Conservation (phyloP, 1,140 invertebrate genomes). For the Caenorhabditis remanei region DNA sequence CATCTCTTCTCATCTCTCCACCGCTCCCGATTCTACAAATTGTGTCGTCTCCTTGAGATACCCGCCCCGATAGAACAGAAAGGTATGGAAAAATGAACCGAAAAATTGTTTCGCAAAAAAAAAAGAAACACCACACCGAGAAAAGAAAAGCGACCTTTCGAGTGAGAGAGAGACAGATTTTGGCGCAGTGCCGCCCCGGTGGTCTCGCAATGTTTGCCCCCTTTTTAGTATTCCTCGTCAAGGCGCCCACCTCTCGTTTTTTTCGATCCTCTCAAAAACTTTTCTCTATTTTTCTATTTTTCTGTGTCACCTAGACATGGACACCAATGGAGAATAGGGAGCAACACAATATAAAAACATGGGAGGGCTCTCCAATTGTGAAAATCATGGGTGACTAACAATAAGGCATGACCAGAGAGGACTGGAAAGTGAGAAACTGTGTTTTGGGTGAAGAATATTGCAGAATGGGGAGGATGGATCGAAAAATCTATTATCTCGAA, state of each 20-base stretch:
- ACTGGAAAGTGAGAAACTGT: neutral
- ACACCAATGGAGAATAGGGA: neutral
- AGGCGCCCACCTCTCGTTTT: conserved; percentile 22
- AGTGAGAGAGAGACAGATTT: neutral
- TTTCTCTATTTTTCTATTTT: neutral
- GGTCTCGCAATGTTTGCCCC: neutral
- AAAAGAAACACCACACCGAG: neutral
- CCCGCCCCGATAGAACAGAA: neutral
- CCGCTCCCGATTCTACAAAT: neutral
- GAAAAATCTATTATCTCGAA: too few relatives aligned
- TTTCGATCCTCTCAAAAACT: neutral
- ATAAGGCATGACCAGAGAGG: neutral
- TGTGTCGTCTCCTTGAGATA: neutral
- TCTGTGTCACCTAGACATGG: neutral
- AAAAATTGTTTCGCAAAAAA: neutral
- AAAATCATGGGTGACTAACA: conserved; percentile 8
- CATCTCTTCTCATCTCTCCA: neutral
- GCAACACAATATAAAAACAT: conserved; percentile 9
- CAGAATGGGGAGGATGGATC: too few relatives aligned
- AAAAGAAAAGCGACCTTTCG: neutral
- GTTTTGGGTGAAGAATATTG: too few relatives aligned
- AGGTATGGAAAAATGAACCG: neutral
- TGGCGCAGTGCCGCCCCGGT: conserved; percentile 1
- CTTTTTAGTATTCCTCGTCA: conserved; percentile 20
- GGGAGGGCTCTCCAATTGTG: neutral